Evolutionary conservation across 2,888 invertebrate species (phyloP).

Genomic region (Lithophane semibrunnea): DNA sequence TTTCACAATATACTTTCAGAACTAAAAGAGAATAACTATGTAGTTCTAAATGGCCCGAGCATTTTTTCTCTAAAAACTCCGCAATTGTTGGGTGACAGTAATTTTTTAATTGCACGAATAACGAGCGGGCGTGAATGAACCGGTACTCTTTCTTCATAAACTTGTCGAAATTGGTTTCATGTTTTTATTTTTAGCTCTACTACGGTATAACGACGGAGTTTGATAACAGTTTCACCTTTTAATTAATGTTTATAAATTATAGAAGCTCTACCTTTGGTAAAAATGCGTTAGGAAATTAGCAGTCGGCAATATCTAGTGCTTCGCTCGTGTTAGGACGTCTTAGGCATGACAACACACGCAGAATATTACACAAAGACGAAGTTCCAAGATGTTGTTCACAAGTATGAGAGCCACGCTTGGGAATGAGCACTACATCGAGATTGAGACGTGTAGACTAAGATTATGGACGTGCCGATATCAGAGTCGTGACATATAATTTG

Average conservation of each 20-base stretch:
- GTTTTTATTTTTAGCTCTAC: slow-evolving; percentile 6
- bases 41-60: background rate
- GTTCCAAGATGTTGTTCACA: slow-evolving; percentile 6
- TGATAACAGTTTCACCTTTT: background rate
- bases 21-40: background rate
- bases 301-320: background rate
- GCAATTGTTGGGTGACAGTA: background rate
- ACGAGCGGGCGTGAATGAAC: background rate
- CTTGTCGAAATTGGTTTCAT: slow-evolving; percentile 10
- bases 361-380: background rate
- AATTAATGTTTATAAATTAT: background rate
- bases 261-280: background rate
- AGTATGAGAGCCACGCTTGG: background rate
- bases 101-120: slow-evolving; percentile 1
- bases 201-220: background rate
- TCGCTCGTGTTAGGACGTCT: background rate
- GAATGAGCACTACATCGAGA: background rate
- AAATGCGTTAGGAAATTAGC: background rate
- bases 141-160: slow-evolving; percentile 10
- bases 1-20: background rate
- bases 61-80: background rate
- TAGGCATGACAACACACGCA: background rate
- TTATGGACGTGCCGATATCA: background rate
- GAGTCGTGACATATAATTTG: slow-evolving; percentile 3
- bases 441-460: background rate